Percentiles rank a stretch among this genome's conserved stretches.
Evolutionary conservation across 1,140 invertebrate genomes (phyloP).

Genomic region (Drosophila pruinosa): DNA sequence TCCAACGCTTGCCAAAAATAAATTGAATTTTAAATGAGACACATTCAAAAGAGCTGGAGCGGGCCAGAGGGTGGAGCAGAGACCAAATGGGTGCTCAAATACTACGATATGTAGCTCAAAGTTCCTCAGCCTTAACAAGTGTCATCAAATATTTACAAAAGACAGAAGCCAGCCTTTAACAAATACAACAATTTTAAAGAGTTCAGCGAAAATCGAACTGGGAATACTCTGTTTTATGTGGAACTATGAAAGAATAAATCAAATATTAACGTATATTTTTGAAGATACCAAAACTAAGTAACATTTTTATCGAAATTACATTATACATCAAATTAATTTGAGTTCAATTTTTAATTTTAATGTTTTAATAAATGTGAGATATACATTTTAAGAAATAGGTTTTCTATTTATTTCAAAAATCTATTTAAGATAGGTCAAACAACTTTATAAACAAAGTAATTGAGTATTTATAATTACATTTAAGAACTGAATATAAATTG

Average conservation of each 20-base stretch:
- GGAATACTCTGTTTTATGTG: not conserved
- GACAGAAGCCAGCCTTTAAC: slow-evolving; percentile 42
- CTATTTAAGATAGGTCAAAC: no score
- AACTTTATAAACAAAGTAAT: no score
- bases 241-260: not conserved
- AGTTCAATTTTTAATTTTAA: no score
- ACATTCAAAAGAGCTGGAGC: slow-evolving; percentile 1
- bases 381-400: no score
- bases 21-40: slow-evolving; percentile 75
- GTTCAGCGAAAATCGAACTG: slow-evolving; percentile 15
- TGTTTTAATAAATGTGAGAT: no score
- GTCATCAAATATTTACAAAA: slow-evolving; percentile 71
- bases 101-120: slow-evolving; percentile 13
- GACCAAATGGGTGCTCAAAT: slow-evolving; percentile 17
- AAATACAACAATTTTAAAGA: slow-evolving; percentile 33
- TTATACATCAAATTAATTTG: no score
- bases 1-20: slow-evolving; percentile 51
- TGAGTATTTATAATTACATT: no score
- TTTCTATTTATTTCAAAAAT: no score
- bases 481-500: no score
- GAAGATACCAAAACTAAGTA: no score
- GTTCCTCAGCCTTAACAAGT: slow-evolving; percentile 33
- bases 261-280: not conserved
- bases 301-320: no score
- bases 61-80: not conserved